Evolutionary conservation across 1,140 invertebrate genomes (phyloP).

Genomic region (Diorhabda sublineata): DNA sequence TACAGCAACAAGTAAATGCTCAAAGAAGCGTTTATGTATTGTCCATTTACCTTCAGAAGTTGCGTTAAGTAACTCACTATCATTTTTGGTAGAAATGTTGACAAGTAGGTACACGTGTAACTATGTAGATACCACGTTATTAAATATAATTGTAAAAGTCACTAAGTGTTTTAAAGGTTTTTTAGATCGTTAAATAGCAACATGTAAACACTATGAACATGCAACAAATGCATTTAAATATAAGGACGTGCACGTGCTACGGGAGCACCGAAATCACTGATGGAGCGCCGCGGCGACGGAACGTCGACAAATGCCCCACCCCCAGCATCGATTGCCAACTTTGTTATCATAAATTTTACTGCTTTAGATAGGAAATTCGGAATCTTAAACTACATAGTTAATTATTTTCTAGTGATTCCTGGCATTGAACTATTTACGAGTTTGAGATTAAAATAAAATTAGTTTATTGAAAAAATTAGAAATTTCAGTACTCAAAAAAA

Average conservation of each 20-base stretch:
- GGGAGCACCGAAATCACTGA: slow-evolving; percentile 49
- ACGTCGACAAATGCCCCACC: slow-evolving; percentile 42
- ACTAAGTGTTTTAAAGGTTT: not conserved
- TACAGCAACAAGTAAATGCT: not conserved
- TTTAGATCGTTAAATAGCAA: not conserved
- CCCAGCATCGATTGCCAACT: slow-evolving; percentile 47
- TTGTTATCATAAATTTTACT: slow-evolving; percentile 43
- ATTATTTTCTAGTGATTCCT: too few species aligned
- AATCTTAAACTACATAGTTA: too few species aligned
- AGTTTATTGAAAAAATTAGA: too few species aligned
- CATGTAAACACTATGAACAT: slow-evolving; percentile 26
- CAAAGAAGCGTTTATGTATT: not conserved
- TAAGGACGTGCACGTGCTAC: slow-evolving; percentile 36
- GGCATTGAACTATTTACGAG: too few species aligned
- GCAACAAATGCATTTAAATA: slow-evolving; percentile 13
- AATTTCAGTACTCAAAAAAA: too few species aligned
- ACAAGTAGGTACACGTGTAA: not conserved
- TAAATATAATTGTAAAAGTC: not conserved
- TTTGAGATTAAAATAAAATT: too few species aligned
- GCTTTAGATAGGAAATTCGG: not conserved
- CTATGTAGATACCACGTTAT: too few species aligned
- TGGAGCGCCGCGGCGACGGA: slow-evolving; percentile 33
- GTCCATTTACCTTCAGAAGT: slow-evolving; percentile 26
- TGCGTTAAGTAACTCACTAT: slow-evolving; percentile 25
- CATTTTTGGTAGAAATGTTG: slow-evolving; percentile 24